Evolutionary conservation across 2,888 invertebrate genomes (phyloP), one percentile per base, ranked within the genome.

Genomic region (Drosophila robusta): DNA sequence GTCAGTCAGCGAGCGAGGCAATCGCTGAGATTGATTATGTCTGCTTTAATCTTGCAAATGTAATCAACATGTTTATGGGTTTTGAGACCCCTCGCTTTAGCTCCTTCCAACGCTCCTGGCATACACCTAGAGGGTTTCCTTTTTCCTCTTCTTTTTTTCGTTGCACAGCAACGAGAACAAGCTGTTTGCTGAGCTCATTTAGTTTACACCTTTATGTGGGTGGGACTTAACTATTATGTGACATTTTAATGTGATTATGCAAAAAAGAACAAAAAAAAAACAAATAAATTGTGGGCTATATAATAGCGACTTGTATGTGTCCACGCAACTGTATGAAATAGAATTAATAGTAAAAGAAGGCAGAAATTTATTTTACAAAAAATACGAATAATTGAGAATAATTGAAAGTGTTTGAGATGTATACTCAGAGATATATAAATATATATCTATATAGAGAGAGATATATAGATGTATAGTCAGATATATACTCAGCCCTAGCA

Each of bases 21-120:
- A 80, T 81, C 73, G 74, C 54, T 42, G 70, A 84, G 83, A 84
- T 87, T 85, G 85, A 84, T 84, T 85, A 75, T 76, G 77, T 71
- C 85, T 81, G 69, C 79, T 79, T 76, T 75, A 83, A 83, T 83
- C 75, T 77, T 77, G 70, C 57, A 73, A 85, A 75, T 78, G 80
- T 78, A 75, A 79, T 85, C 85, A 79, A 75, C 78, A 70, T 74
- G 75, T 68, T 69, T 71, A 68, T 71, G 55, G 62, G 68, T 61
- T 69, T 73, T 74, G 50, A 46, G 34, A 36, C 11, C 3, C 12
- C 8, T n/a, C 14, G 16, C 22, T 14, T n/a, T 32, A 24, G 24
- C 45, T 32, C 22, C 5, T 4, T 5, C 36, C 8, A 42, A 24
- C 11, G 11, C 38, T 9, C 5, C 8, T n/a, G 41, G 41, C 41